Evolutionary conservation across 2,797 vertebrate species (phyloP).

Genomic region (Buphagus erythrorhynchus): DNA sequence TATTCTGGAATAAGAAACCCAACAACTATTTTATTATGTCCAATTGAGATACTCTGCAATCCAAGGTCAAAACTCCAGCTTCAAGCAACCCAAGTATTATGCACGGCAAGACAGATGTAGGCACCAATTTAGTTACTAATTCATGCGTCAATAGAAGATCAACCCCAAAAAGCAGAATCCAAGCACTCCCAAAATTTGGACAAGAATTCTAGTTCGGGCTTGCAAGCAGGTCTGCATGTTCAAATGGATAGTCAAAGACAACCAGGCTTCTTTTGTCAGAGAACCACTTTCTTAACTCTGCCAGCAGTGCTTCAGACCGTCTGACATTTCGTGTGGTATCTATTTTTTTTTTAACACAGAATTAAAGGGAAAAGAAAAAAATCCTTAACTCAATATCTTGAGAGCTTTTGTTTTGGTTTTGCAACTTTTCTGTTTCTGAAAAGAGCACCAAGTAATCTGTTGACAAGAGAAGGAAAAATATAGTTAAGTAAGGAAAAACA

Average conservation of each 20-base stretch:
- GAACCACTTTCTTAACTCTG: slow-evolving; percentile 64
- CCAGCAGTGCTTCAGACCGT: slow-evolving; percentile 65
- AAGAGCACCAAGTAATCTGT: slow-evolving; percentile 60
- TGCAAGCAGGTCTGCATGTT: slow-evolving; percentile 24
- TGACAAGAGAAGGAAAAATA: slow-evolving; percentile 57
- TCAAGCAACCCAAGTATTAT: neutral
- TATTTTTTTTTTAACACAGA: neutral
- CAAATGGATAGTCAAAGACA: slow-evolving; percentile 55
- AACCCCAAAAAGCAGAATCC: slow-evolving; percentile 4
- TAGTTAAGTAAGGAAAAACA: slow-evolving; percentile 72
- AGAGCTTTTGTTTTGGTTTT: slow-evolving; percentile 68
- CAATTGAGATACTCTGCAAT: neutral
- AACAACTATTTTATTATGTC: neutral
- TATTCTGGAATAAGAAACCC: neutral
- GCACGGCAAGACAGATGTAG: neutral
- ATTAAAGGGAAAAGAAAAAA: slow-evolving; percentile 45
- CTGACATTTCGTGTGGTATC: slow-evolving; percentile 15
- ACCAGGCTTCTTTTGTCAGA: slow-evolving; percentile 65
- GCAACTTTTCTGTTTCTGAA: slow-evolving; percentile 61
- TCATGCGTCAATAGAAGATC: neutral
- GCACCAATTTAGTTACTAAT: neutral
- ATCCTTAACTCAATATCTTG: slow-evolving; percentile 61
- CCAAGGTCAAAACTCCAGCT: neutral
- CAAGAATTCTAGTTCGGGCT: slow-evolving; percentile 16
- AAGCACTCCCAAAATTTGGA: slow-evolving; percentile 29